Conservation (phyloP, 2,113 vertebrate genomes). For the Ginglymostoma cirratum region DNA sequence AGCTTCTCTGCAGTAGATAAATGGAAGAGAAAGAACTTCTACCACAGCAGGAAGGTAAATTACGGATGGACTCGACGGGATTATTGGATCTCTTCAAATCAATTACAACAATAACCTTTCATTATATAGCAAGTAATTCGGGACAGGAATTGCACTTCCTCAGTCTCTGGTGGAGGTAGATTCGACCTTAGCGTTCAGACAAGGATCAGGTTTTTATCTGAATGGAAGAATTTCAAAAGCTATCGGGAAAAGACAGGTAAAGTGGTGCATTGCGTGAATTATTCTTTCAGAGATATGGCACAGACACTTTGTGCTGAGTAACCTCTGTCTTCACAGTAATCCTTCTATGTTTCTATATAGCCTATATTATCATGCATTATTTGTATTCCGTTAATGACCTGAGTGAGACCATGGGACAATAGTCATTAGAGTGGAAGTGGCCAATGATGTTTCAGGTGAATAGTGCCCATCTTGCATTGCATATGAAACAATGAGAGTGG, state of each 20-base stretch:
- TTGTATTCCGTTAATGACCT: background rate
- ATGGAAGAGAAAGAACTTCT: background rate
- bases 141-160: too few relatives aligned
- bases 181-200: too few relatives aligned
- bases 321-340: too few relatives aligned
- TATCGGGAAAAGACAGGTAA: too few relatives aligned
- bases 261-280: too few relatives aligned
- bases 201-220: too few relatives aligned
- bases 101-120: too few relatives aligned
- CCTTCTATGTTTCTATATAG: background rate
- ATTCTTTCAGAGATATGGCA: too few relatives aligned
- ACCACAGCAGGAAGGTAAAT: background rate
- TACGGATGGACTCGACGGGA: background rate
- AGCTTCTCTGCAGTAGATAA: background rate
- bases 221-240: too few relatives aligned
- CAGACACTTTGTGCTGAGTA: too few relatives aligned
- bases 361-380: background rate
- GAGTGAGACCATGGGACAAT: background rate
- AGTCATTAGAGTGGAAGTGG: background rate
- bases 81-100: background rate
- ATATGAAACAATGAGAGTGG: background rate
- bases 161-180: too few relatives aligned
- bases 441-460: background rate
- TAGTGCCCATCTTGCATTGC: background rate
- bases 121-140: too few relatives aligned